Conservation (phyloP, 2,888 invertebrate genomes). For the Folsomia manolachei region DNA sequence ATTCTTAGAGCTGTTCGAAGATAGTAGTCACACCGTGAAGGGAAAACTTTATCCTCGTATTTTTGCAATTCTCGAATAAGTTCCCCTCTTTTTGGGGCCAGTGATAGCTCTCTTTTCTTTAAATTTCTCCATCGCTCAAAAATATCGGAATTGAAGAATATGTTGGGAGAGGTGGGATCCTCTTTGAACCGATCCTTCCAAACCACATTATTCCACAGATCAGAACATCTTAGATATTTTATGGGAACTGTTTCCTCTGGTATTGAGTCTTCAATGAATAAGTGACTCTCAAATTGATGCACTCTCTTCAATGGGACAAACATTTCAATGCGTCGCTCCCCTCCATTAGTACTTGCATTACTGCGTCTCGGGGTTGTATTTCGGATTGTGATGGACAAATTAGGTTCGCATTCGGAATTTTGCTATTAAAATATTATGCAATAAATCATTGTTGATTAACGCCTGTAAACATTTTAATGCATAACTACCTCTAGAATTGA, state of each 20-base stretch:
- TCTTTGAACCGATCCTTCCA: background rate
- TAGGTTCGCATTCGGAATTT: too few relatives aligned
- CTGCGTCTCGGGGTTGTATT: too few relatives aligned
- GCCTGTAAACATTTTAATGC: too few relatives aligned
- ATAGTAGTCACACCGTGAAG: background rate
- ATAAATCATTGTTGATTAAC: too few relatives aligned
- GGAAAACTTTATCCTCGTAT: background rate
- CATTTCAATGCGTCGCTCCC: background rate
- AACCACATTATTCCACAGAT: too few relatives aligned
- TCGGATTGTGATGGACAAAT: too few relatives aligned
- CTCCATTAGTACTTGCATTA: too few relatives aligned
- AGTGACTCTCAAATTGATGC: background rate
- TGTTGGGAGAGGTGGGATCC: background rate
- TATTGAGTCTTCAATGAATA: background rate
- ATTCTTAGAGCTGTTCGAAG: background rate
- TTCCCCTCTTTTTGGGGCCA: too few relatives aligned
- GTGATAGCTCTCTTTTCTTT: too few relatives aligned
- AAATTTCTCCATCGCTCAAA: background rate
- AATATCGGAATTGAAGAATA: background rate
- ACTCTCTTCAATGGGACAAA: background rate
- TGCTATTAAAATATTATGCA: too few relatives aligned
- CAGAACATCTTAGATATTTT: too few relatives aligned
- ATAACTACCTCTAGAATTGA: too few relatives aligned
- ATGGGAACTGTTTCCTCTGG: background rate
- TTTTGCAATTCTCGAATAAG: conserved; percentile 2